Percentiles rank a stretch among this genome's conserved stretches.
Evolutionary conservation across 2,888 invertebrate genomes (phyloP).

Genomic region (Drosophila barbarae): DNA sequence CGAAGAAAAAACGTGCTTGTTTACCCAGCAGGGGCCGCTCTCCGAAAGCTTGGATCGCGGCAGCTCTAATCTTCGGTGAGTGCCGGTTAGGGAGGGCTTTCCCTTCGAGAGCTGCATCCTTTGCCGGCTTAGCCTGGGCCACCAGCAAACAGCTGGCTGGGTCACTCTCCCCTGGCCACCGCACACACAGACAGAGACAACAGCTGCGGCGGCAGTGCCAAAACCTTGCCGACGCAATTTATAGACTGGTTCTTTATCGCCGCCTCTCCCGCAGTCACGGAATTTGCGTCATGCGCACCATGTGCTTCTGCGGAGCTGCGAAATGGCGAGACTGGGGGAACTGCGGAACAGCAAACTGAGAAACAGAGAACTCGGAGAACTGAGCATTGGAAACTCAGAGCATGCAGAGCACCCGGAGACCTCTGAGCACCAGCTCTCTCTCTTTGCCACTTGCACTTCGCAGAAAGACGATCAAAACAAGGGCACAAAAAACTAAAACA

Average conservation of each 20-base stretch:
- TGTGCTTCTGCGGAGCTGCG: conserved; percentile 64
- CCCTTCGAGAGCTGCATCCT: neutral
- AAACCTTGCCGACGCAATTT: conserved; percentile 40
- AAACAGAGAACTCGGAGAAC: neutral
- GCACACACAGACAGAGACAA: conserved; percentile 4
- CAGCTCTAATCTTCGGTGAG: neutral
- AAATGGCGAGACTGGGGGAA: conserved; percentile 1
- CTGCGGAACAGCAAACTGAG: neutral
- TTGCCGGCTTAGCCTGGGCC: conserved; percentile 13
- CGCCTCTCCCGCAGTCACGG: conserved; percentile 11
- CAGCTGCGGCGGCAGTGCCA: conserved; percentile 3
- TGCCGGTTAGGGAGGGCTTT: neutral
- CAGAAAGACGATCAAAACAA: conserved; percentile 61
- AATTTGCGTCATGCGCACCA: conserved; percentile 76
- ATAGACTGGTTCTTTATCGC: conserved; percentile 46
- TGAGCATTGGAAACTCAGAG: neutral
- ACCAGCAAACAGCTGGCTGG: conserved; percentile 46
- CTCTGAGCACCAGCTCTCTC: neutral
- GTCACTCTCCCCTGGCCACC: conserved; percentile 19
- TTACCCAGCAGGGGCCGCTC: conserved; percentile 41
- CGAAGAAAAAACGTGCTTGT: conserved; percentile 67
- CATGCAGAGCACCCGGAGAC: neutral
- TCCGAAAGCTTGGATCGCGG: conserved; percentile 40
- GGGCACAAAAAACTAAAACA: conserved; percentile 22
- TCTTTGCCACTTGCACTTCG: conserved; percentile 17